Evolutionary conservation across 1,140 invertebrate species (phyloP).

Genomic region (Adoxophyes honmai): DNA sequence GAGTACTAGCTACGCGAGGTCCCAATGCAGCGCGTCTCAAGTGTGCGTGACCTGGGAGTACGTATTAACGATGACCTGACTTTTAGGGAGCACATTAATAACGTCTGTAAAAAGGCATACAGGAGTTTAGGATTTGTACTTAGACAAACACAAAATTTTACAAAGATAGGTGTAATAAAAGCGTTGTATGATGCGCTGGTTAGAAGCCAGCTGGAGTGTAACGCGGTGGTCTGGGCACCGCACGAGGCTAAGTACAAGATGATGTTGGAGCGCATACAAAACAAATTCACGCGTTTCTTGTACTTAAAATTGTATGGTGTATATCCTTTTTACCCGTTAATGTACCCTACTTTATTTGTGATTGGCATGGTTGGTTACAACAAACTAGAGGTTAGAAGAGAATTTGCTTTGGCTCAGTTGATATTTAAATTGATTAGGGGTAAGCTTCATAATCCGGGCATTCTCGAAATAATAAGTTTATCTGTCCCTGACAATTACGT

Average conservation of each 20-base stretch:
- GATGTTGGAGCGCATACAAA: conserved; percentile 21
- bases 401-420: no score
- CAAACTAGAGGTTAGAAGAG: no score
- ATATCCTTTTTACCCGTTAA: conserved; percentile 23
- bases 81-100: conserved; percentile 19
- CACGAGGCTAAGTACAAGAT: conserved; percentile 19
- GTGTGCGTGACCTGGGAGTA: conserved; percentile 22
- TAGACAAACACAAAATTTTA: conserved; percentile 15
- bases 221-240: conserved; percentile 23
- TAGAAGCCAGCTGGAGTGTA: conserved; percentile 23
- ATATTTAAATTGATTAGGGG: no score
- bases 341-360: conserved; percentile 24
- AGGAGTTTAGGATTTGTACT: conserved; percentile 24
- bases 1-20: not conserved
- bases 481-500: no score
- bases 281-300: conserved; percentile 17
- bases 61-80: not conserved
- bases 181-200: conserved; percentile 25
- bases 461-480: no score
- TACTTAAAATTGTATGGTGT: conserved; percentile 17
- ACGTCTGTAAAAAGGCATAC: conserved; percentile 24
- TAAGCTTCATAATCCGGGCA: no score
- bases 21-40: not conserved
- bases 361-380: conserved; percentile 29
- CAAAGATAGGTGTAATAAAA: conserved; percentile 12